Evolutionary conservation across 1,140 invertebrate species (phyloP).

Genomic region (Leptoteleia sp.): DNA sequence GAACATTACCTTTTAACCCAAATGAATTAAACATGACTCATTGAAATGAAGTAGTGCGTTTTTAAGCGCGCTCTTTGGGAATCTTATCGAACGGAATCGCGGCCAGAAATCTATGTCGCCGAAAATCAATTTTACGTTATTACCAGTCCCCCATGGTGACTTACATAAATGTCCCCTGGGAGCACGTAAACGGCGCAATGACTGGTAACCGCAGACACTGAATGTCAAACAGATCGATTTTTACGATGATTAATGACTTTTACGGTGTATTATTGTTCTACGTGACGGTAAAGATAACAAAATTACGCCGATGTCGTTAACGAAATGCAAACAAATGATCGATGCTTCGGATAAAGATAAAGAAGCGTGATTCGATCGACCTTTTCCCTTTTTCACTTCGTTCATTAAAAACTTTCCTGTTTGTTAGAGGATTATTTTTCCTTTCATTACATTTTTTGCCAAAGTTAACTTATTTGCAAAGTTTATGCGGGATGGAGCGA

Average conservation of each 20-base stretch:
- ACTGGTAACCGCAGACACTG: slow-evolving; percentile 57
- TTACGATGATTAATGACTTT: slow-evolving; percentile 70
- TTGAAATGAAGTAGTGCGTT: slow-evolving; percentile 42
- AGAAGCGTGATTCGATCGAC: not conserved
- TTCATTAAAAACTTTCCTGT: slow-evolving; percentile 1
- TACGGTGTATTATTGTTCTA: slow-evolving; percentile 48
- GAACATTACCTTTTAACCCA: slow-evolving; percentile 32
- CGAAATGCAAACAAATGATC: slow-evolving; percentile 34
- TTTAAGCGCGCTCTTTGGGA: slow-evolving; percentile 35
- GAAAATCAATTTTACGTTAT: slow-evolving; percentile 69
- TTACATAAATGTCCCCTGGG: slow-evolving; percentile 62
- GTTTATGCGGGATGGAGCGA: too few relatives aligned
- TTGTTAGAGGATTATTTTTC: too few relatives aligned
- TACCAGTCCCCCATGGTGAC: slow-evolving; percentile 53
- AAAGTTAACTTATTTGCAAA: too few relatives aligned
- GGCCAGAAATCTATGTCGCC: slow-evolving; percentile 30
- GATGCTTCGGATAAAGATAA: slow-evolving; percentile 11
- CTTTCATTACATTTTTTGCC: too few relatives aligned
- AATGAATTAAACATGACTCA: slow-evolving; percentile 56
- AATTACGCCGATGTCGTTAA: slow-evolving; percentile 24
- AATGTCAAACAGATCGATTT: slow-evolving; percentile 72
- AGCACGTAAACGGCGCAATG: slow-evolving; percentile 60
- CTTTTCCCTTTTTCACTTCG: not conserved
- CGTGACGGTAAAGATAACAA: slow-evolving; percentile 50
- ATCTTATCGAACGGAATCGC: slow-evolving; percentile 46